phyloP scores from a whole-genome alignment of 1,140 invertebrate genomes.

The Cydia strobilella region DNA sequence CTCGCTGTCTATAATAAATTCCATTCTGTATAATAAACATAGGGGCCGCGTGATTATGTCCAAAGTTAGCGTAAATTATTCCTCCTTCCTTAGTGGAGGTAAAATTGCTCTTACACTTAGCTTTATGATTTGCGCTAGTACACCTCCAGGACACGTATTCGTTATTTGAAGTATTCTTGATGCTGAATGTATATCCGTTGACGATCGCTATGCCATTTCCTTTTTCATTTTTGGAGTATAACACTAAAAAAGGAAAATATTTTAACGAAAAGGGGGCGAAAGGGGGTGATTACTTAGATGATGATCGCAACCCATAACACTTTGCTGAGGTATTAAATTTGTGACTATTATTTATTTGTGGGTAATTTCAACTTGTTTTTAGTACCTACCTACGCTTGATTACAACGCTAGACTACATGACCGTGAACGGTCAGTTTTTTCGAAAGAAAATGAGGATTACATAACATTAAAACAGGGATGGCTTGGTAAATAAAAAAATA shows the following conservation, averaged over 20 bases:
- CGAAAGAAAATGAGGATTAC: no score
- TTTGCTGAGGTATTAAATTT: no score
- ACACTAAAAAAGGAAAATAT: background rate
- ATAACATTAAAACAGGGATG: no score
- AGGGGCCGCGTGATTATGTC: constrained; percentile 37
- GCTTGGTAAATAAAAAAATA: background rate
- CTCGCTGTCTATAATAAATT: constrained; percentile 34
- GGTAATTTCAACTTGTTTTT: no score
- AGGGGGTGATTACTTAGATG: no score
- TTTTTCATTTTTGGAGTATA: background rate
- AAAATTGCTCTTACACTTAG: background rate
- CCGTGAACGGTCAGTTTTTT: no score
- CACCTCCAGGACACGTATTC: background rate
- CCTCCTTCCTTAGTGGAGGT: background rate
- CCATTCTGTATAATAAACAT: constrained; percentile 39
- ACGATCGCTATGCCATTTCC: background rate
- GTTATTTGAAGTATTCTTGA: background rate
- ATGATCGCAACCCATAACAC: no score
- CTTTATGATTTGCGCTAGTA: background rate
- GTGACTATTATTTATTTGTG: no score
- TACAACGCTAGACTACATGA: no score
- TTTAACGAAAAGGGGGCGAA: background rate
- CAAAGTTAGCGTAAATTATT: constrained; percentile 17
- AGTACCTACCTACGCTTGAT: no score
- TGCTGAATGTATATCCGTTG: background rate